Evolutionary conservation across 2,113 vertebrate genomes (phyloP).

Genomic region (Vulpes lagopus): DNA sequence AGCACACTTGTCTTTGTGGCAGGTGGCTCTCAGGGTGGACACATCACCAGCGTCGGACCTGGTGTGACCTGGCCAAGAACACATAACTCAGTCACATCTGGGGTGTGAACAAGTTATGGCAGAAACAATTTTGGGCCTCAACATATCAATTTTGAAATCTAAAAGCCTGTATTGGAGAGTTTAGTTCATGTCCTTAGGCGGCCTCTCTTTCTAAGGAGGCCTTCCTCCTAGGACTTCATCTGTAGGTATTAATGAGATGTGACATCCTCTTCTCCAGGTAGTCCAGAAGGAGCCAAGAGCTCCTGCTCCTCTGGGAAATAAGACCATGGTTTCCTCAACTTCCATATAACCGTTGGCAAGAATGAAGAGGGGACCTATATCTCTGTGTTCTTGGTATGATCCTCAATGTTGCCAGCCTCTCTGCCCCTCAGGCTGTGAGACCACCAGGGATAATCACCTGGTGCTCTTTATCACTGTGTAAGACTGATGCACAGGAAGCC

Average conservation of each 20-base stretch:
- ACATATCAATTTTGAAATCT: not conserved
- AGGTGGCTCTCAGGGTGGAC: not conserved
- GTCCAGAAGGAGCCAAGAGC: not conserved
- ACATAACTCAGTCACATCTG: not conserved
- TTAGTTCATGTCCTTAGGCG: not conserved
- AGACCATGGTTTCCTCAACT: not conserved
- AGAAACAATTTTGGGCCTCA: not conserved
- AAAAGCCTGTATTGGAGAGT: not conserved
- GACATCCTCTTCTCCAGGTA: not conserved
- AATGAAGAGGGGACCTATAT: not conserved
- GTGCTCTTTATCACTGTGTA: not conserved
- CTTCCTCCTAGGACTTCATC: not conserved
- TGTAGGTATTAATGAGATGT: not conserved
- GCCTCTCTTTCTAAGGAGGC: not conserved
- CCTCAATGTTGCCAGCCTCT: not conserved
- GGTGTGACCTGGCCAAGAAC: not conserved
- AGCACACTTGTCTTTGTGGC: not conserved
- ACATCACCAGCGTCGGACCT: not conserved
- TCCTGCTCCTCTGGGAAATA: not conserved
- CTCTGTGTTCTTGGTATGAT: not conserved
- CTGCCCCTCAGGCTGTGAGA: not conserved
- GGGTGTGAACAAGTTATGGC: not conserved
- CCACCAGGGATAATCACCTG: not conserved
- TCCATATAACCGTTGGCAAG: not conserved
- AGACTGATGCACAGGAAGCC: not conserved